Evolutionary conservation across 1,140 invertebrate genomes (phyloP), one percentile per base, ranked within the genome.

Genomic region (Acromyrmex charruanus): DNA sequence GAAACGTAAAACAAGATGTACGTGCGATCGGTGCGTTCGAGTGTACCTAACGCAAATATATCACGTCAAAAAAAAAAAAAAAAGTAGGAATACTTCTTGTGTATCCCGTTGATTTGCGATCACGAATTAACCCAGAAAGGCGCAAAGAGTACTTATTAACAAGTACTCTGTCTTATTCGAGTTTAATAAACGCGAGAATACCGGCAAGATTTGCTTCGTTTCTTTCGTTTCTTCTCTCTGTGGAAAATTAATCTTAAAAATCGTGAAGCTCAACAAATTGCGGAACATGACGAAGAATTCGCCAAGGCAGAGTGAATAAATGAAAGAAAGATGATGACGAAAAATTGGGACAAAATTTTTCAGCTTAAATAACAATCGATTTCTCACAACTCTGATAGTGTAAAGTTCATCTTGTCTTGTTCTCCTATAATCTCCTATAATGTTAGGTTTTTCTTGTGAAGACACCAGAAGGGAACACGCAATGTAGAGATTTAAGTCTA

Each of bases 31-130:
- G 61, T 28, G 35, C 44, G 51, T 59, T 44, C 66, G n/a, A 59
- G 53, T 82, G 35, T 49, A 68, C 10, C 65, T 39, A 59, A 59
- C 4, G 79, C 35, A 59, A 79, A 79, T 55, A 81, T 82, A 16
- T 35, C 5, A 51, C 21, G 53, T 14, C 31, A 31, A 31, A 31
- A 31, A 31, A 18, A 59, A 31, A 18, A 59, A 25, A 39, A 49
- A 39, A 49, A 7, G 58, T 44, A 81, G 12, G 53, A 44, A 59
- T 16, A 31, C 28, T n/a, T 61, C 18, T 74, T 61, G 65, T 71
- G 31, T 81, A 14, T 25, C 65, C n/a, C 49, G 31, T 81, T 81
- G 65, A 80, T 82, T 82, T 71, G 63, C 63, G 63, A 68, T 44
- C 65, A 28, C 31, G 39, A 80, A 69, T 69, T 80, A 80, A 68